Conservation (phyloP, 1,140 invertebrate genomes). For the Drosophila pandora region DNA sequence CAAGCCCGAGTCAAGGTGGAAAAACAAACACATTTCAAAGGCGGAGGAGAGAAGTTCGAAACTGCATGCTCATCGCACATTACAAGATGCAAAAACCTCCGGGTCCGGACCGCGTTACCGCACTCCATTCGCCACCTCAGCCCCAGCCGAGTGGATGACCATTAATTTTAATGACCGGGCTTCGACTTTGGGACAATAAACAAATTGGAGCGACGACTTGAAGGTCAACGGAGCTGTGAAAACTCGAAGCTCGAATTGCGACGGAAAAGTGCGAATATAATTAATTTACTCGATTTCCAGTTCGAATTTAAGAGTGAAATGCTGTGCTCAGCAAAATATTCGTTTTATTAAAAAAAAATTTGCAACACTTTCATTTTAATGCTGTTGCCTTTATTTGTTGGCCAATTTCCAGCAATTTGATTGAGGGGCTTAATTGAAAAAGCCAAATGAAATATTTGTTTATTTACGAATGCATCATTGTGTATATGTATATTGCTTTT, state of each 20-base stretch:
- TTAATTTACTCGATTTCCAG: not conserved
- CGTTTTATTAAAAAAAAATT: conserved; percentile 5
- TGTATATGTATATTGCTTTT: conserved; percentile 2
- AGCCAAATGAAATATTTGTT: conserved; percentile 10
- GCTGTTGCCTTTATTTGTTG: not conserved
- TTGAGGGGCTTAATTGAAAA: conserved; percentile 19
- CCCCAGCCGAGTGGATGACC: conserved; percentile 19
- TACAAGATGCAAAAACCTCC: conserved; percentile 26
- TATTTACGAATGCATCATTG: conserved; percentile 5
- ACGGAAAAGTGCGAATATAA: conserved; percentile 7
- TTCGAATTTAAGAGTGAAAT: not conserved
- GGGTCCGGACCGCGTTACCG: conserved; percentile 25
- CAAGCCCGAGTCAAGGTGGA: conserved; percentile 3
- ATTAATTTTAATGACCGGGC: conserved; percentile 66
- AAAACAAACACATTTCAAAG: conserved; percentile 7
- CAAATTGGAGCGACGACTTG: conserved; percentile 23
- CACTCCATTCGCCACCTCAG: conserved; percentile 14
- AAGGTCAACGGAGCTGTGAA: conserved; percentile 31
- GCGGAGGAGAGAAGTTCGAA: conserved; percentile 19
- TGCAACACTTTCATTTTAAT: conserved; percentile 19
- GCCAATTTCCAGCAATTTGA: conserved; percentile 4
- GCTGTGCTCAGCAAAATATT: conserved; percentile 13
- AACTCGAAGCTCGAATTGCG: conserved; percentile 6
- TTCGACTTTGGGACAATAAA: conserved; percentile 19
- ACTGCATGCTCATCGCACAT: conserved; percentile 68